Conservation (phyloP, 2,888 invertebrate species). For the Laspeyria flexula region DNA sequence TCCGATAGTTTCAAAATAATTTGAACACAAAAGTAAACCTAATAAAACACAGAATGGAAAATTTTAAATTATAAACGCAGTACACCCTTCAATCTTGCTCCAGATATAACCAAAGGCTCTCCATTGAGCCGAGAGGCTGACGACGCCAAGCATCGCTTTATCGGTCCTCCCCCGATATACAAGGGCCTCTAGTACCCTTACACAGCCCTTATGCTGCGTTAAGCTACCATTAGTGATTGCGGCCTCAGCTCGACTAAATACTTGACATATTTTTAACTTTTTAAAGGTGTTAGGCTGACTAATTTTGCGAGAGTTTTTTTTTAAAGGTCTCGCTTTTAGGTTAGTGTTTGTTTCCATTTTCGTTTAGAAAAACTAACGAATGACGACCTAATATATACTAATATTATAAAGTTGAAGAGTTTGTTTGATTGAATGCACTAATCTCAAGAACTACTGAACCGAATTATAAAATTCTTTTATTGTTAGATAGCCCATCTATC, state of each 20-base stretch:
- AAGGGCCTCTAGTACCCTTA: conserved; percentile 19
- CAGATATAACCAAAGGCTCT: conserved; percentile 44
- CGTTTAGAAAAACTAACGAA: no score
- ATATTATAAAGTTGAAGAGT: no score
- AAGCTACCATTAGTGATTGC: conserved; percentile 46
- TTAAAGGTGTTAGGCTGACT: conserved; percentile 10
- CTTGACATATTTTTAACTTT: conserved; percentile 50
- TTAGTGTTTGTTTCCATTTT: no score
- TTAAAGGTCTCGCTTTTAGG: background rate
- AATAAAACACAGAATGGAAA: no score
- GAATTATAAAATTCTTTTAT: no score
- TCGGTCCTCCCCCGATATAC: conserved; percentile 22
- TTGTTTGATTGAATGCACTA: no score
- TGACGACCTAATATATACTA: no score
- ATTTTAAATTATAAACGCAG: background rate
- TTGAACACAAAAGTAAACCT: no score
- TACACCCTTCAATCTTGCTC: conserved; percentile 33
- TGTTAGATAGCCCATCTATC: no score
- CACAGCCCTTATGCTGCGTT: conserved; percentile 40
- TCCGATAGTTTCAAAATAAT: no score
- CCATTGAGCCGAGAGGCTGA: conserved; percentile 40
- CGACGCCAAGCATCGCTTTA: conserved; percentile 46
- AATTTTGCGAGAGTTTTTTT: background rate
- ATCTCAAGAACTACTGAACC: no score
- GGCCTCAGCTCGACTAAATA: conserved; percentile 35